Conservation (phyloP, 2,888 invertebrate species). For the Syrista parreyssii region DNA sequence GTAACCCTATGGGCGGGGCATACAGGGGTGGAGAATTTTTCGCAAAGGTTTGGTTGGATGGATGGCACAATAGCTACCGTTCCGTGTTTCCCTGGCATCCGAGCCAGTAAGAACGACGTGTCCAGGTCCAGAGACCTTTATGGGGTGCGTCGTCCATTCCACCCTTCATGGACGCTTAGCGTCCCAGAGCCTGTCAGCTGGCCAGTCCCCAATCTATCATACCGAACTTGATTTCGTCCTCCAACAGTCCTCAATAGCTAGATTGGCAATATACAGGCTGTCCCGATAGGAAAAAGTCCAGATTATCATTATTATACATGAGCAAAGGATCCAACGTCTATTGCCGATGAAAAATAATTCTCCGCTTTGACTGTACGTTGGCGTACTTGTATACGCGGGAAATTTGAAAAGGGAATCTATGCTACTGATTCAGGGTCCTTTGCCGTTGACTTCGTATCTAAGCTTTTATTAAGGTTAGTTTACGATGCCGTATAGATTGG, state of each 20-base stretch:
- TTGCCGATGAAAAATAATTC: background rate
- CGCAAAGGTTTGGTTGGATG: conserved; percentile 56
- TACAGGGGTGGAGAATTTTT: conserved; percentile 40
- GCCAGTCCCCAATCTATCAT: conserved; percentile 63
- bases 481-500: conserved; percentile 28
- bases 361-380: background rate
- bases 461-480: conserved; percentile 23
- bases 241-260: conserved; percentile 51
- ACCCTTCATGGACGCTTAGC: conserved; percentile 17
- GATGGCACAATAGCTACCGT: conserved; percentile 40
- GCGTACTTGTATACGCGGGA: background rate
- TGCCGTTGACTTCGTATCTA: background rate
- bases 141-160: conserved; percentile 41
- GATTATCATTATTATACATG: background rate
- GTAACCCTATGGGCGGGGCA: conserved; percentile 48
- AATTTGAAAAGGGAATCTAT: background rate
- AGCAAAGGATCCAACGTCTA: background rate
- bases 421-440: background rate
- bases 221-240: conserved; percentile 60
- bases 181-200: conserved; percentile 50
- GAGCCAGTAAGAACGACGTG: background rate
- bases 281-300: background rate
- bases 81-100: conserved; percentile 24
- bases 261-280: conserved; percentile 38
- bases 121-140: conserved; percentile 36